Evolutionary conservation across 1,140 invertebrate genomes (phyloP).

Genomic region (Penaeus indicus): DNA sequence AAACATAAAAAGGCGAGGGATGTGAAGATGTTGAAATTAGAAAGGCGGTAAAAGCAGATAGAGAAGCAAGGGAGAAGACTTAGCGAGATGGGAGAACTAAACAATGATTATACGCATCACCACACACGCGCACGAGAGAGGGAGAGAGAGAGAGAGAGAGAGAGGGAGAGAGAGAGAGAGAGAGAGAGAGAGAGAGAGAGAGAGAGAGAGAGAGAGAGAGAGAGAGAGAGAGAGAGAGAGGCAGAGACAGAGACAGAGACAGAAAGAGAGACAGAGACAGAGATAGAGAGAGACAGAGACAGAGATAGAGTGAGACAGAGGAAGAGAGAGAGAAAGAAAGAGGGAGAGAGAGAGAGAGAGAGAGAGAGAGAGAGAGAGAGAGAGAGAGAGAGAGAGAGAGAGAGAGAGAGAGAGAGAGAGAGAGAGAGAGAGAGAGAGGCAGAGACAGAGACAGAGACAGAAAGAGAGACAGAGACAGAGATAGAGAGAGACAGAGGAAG

Average conservation of each 20-base stretch:
- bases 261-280: constrained; percentile 2
- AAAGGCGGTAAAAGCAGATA: not conserved
- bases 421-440: not conserved
- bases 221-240: constrained; percentile 46
- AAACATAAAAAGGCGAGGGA: not conserved
- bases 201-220: constrained; percentile 49
- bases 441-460: not conserved
- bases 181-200: constrained; percentile 50
- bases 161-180: constrained; percentile 35
- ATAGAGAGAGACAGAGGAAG: too few species aligned
- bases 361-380: too few species aligned
- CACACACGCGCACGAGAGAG: not conserved
- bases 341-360: too few species aligned
- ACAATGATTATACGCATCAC: not conserved
- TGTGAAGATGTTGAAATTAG: not conserved
- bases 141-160: not conserved
- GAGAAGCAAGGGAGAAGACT: not conserved
- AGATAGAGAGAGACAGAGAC: not conserved
- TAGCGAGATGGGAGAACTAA: not conserved
- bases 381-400: too few species aligned
- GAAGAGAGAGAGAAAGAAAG: too few species aligned
- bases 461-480: not conserved
- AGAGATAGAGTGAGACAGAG: too few species aligned
- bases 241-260: not conserved
- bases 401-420: too few species aligned